Evolutionary conservation across 2,797 vertebrate genomes (phyloP).

Genomic region (Pogoniulus pusillus): DNA sequence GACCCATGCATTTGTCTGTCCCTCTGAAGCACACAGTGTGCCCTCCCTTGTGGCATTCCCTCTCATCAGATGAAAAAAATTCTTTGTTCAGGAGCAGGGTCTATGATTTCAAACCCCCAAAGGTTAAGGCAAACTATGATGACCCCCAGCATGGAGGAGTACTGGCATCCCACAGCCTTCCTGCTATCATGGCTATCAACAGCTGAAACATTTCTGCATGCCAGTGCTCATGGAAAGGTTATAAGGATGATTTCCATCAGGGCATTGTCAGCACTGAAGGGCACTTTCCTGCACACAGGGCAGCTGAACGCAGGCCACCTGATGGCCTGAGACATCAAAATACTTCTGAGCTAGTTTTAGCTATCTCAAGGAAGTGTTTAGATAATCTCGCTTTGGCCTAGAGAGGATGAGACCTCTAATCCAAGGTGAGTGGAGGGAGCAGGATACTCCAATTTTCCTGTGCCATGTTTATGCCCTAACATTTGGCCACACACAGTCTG

Average conservation of each 20-base stretch:
- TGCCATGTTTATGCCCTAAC: accelerated
- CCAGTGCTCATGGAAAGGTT: neutral
- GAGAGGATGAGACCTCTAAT: too few relatives aligned
- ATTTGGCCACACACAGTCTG: neutral
- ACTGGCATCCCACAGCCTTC: neutral
- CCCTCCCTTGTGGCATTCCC: neutral
- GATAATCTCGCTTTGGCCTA: neutral
- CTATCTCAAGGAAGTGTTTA: neutral
- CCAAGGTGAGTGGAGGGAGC: neutral
- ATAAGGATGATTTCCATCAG: neutral
- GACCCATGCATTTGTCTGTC: neutral
- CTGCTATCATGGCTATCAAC: neutral
- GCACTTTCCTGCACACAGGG: neutral
- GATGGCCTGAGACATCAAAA: neutral
- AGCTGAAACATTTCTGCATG: neutral
- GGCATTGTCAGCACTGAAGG: neutral
- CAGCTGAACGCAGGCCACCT: neutral
- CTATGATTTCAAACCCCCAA: neutral
- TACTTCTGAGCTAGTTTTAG: neutral
- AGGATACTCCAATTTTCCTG: neutral
- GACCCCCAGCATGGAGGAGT: neutral
- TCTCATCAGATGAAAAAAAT: neutral
- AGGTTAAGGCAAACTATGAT: neutral
- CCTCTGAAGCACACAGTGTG: neutral
- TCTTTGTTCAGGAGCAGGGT: neutral